phyloP scores from a whole-genome alignment of 2,797 vertebrate genomes.

The Coregonus ussuriensis region DNA sequence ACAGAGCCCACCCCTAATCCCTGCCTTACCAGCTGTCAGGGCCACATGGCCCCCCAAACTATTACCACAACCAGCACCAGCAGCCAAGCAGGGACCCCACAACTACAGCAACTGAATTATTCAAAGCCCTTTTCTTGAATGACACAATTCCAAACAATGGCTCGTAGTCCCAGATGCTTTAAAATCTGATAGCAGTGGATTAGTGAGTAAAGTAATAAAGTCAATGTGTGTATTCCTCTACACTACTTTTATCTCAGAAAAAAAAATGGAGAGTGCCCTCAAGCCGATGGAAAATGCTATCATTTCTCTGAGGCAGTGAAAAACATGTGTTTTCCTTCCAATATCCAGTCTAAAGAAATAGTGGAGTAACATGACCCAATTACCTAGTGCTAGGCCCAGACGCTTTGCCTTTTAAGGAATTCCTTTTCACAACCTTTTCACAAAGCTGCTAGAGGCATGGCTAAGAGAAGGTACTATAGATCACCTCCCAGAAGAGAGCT shows the following conservation, averaged over 20 bases:
- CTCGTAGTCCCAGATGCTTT: constrained; percentile 10
- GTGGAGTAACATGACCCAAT: background rate
- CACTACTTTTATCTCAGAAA: background rate
- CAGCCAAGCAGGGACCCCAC: constrained; percentile 43
- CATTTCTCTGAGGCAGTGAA: background rate
- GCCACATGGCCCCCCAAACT: constrained; percentile 61
- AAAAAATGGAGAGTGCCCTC: background rate
- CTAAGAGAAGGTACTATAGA: background rate
- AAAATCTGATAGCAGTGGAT: constrained; percentile 3
- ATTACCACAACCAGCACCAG: constrained; percentile 42
- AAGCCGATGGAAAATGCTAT: background rate
- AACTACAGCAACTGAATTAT: constrained; percentile 62
- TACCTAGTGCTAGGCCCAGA: background rate
- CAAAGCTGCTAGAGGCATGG: background rate
- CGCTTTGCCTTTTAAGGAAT: constrained; percentile 13
- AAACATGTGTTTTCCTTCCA: constrained; percentile 1
- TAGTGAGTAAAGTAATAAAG: background rate
- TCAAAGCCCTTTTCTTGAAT: constrained; percentile 42
- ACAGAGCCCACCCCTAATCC: constrained; percentile 66
- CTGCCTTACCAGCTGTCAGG: constrained; percentile 74
- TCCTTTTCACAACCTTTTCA: background rate
- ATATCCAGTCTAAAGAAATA: background rate
- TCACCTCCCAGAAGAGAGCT: background rate
- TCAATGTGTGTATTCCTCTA: background rate
- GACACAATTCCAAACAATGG: constrained; percentile 12